Conservation (phyloP, 2,888 invertebrate genomes). For the Drosophila multiciliata region DNA sequence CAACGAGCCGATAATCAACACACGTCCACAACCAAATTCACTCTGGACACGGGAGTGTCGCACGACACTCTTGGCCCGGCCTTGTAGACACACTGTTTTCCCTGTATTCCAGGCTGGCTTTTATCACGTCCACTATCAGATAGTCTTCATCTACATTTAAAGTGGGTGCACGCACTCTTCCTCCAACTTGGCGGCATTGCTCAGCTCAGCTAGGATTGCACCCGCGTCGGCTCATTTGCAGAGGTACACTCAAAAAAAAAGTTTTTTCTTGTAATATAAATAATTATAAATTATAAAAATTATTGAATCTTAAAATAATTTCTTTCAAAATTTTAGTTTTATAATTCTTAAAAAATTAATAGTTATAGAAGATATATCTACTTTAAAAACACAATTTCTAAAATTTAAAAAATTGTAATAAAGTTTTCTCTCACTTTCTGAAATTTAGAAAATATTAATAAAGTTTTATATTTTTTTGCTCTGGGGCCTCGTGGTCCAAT, state of each 20-base stretch:
- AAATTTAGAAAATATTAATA: background rate
- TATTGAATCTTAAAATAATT: no score
- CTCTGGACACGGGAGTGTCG: conserved; percentile 54
- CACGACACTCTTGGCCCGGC: conserved; percentile 24
- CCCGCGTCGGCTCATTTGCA: conserved; percentile 11
- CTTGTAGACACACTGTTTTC: conserved; percentile 15
- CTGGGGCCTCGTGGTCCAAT: background rate
- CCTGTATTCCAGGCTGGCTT: background rate
- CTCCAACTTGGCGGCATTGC: conserved; percentile 36
- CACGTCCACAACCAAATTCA: conserved; percentile 21
- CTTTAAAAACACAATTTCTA: background rate
- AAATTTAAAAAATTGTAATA: background rate
- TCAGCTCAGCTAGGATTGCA: background rate
- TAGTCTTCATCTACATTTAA: conserved; percentile 49
- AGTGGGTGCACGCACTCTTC: conserved; percentile 37
- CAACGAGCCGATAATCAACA: conserved; percentile 21
- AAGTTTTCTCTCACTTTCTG: background rate
- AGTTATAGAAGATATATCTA: background rate
- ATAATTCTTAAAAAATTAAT: background rate
- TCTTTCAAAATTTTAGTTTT: background rate
- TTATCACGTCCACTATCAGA: conserved; percentile 46
- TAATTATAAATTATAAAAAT: accelerated
- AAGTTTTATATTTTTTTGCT: background rate
- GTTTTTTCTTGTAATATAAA: background rate
- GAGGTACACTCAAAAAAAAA: background rate